phyloP scores from a whole-genome alignment of 2,888 invertebrate genomes.

The Epsilonema sp. region DNA sequence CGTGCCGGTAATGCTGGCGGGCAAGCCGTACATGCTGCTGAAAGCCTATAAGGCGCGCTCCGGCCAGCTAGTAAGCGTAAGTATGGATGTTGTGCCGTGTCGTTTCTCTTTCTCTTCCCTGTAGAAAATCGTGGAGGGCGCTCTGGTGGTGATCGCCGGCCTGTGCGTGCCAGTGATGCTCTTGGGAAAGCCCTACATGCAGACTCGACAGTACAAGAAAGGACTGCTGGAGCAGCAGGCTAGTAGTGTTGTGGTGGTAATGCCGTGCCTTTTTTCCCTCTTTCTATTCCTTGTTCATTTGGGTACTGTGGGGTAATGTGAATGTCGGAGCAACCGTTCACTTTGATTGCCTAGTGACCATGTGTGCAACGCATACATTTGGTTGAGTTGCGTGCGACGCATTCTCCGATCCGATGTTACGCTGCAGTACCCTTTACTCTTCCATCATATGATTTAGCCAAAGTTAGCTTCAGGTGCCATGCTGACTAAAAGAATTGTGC shows the following conservation, averaged over 20 bases:
- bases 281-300: too few species aligned
- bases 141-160: slow-evolving; percentile 29
- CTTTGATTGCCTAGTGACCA: too few species aligned
- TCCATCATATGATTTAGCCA: too few species aligned
- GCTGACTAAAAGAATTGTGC: too few species aligned
- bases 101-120: neutral
- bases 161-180: slow-evolving; percentile 25
- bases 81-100: neutral
- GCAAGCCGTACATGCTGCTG: slow-evolving; percentile 62
- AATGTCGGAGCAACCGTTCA: too few species aligned
- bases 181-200: slow-evolving; percentile 22
- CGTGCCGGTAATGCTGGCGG: slow-evolving; percentile 78
- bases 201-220: slow-evolving; percentile 4
- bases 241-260: neutral
- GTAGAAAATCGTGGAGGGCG: slow-evolving; percentile 38
- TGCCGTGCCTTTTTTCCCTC: neutral
- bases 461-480: too few species aligned
- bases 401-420: too few species aligned
- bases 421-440: too few species aligned
- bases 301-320: too few species aligned
- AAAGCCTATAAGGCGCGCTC: slow-evolving; percentile 15
- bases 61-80: neutral
- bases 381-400: too few species aligned
- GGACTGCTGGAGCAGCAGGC: slow-evolving; percentile 16
- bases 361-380: too few species aligned